Conservation (phyloP, 2,888 invertebrate species). For the Nephrotoma flavescens region DNA sequence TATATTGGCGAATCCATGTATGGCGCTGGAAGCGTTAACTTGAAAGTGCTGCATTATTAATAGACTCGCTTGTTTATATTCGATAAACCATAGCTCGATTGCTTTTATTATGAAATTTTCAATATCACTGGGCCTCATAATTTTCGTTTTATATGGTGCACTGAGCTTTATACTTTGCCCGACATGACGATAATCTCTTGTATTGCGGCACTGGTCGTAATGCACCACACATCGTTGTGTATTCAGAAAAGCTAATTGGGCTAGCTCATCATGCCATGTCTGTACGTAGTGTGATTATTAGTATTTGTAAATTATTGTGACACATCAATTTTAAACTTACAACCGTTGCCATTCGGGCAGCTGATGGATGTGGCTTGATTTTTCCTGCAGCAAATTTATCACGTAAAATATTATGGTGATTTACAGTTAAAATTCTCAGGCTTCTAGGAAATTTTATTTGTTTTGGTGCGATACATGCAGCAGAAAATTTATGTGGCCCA, state of each 20-base stretch:
- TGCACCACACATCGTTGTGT: background rate
- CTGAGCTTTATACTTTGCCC: background rate
- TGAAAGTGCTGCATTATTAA: no score
- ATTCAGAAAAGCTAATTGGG: background rate
- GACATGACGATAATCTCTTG: background rate
- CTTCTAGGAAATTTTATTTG: background rate
- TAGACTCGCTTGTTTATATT: no score
- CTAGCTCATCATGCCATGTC: background rate
- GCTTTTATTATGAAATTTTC: background rate
- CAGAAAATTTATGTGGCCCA: background rate
- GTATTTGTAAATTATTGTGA: no score
- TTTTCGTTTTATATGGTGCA: background rate
- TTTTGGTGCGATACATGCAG: background rate
- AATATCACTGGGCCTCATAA: background rate
- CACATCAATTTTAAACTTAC: no score
- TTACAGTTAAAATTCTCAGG: background rate
- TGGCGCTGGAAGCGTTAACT: no score
- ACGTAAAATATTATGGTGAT: background rate
- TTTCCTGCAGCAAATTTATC: background rate
- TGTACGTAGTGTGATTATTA: background rate
- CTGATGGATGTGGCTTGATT: background rate
- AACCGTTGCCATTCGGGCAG: background rate
- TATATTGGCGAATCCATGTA: no score
- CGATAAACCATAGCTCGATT: no score
- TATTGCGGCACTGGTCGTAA: background rate